Conservation (phyloP, 2,797 vertebrate genomes). For the Micropoecilia bifurca region DNA sequence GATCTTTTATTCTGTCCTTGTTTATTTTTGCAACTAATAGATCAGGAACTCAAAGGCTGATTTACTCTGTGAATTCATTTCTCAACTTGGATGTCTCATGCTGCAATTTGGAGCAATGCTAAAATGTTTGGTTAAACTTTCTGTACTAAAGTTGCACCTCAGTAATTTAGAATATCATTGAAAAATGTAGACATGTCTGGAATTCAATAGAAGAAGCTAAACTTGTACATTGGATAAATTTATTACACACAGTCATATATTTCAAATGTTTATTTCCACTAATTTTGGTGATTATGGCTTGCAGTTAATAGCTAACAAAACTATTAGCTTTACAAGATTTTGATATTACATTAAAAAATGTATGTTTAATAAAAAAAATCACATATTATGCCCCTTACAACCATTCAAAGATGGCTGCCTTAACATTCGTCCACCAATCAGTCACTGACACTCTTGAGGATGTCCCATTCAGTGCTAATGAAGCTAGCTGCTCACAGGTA, state of each 20-base stretch:
- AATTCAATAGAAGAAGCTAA: neutral
- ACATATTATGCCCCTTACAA: neutral
- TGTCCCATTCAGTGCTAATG: neutral
- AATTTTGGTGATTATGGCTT: neutral
- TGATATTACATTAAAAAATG: neutral
- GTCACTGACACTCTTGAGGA: neutral
- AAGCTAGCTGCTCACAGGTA: neutral
- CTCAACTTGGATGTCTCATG: neutral
- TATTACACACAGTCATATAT: neutral
- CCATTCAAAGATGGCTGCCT: neutral
- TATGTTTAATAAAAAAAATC: neutral
- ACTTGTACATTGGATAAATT: neutral
- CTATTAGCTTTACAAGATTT: neutral
- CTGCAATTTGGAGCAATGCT: neutral
- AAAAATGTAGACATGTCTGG: neutral
- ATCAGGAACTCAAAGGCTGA: neutral
- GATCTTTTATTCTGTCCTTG: slow-evolving; percentile 46
- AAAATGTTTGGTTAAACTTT: neutral
- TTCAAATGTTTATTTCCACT: neutral
- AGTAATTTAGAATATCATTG: neutral
- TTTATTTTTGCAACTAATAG: slow-evolving; percentile 10
- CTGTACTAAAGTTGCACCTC: neutral
- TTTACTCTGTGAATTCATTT: slow-evolving; percentile 5
- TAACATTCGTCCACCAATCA: neutral
- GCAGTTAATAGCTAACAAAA: neutral